phyloP scores from a whole-genome alignment of 2,797 vertebrate species.

The Premnoplex brunnescens region DNA sequence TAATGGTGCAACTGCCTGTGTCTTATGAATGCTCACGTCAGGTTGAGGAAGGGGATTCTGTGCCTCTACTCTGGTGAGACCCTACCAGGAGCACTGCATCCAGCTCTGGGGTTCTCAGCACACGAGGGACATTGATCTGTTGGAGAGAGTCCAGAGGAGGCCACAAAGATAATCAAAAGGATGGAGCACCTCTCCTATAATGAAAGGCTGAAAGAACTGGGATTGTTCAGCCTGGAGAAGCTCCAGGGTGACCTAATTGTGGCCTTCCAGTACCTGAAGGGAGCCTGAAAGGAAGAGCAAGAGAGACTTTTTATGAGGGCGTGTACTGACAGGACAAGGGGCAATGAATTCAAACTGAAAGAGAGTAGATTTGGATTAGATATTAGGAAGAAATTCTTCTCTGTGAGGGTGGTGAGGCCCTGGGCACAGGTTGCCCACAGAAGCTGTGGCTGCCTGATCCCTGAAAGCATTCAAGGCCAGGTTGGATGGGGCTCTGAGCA shows the following conservation, averaged over 20 bases:
- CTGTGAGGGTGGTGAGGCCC: neutral
- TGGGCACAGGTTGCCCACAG: neutral
- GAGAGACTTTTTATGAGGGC: neutral
- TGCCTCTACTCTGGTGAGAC: neutral
- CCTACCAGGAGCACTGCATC: neutral
- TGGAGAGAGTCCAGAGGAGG: neutral
- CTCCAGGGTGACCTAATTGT: neutral
- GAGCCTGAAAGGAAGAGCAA: neutral
- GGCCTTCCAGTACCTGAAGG: neutral
- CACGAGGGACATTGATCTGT: neutral
- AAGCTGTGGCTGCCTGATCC: neutral
- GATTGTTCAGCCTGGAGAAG: neutral
- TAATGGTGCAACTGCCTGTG: neutral
- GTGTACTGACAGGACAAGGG: neutral
- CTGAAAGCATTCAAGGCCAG: neutral
- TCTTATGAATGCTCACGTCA: neutral
- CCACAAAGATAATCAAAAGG: neutral
- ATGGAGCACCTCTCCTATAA: neutral
- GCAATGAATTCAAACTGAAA: neutral
- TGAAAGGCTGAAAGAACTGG: neutral
- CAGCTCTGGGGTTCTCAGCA: neutral
- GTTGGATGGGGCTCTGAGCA: neutral
- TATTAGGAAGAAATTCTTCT: neutral
- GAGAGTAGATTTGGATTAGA: neutral
- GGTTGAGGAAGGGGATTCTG: neutral